phyloP scores from a whole-genome alignment of 2,888 invertebrate species.

The Osmoderma eremita region DNA sequence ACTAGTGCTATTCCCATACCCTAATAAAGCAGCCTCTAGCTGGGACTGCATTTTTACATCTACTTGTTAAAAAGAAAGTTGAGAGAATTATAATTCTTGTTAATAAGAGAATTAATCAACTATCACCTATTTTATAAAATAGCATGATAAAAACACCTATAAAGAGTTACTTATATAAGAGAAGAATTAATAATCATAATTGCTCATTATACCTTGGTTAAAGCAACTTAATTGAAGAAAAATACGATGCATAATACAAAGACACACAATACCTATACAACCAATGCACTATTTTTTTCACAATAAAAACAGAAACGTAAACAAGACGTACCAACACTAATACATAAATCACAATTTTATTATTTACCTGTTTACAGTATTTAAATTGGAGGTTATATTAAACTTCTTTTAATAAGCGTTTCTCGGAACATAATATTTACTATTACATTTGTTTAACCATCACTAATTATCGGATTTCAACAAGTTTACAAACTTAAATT shows the following conservation, averaged over 20 bases:
- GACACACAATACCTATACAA: slow-evolving; percentile 15
- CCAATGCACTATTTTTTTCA: slow-evolving; percentile 17
- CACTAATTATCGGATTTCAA: slow-evolving; percentile 1
- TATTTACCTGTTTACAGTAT: slow-evolving; percentile 20
- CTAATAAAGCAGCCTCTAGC: slow-evolving; percentile 63
- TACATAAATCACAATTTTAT: slow-evolving; percentile 37
- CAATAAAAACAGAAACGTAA: slow-evolving; percentile 15
- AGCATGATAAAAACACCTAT: slow-evolving; percentile 31
- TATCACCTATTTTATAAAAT: slow-evolving; percentile 32
- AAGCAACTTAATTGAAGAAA: slow-evolving; percentile 9
- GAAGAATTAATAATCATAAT: background rate
- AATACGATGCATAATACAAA: background rate
- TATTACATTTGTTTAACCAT: background rate
- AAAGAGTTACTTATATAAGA: slow-evolving; percentile 25
- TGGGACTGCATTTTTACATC: slow-evolving; percentile 63
- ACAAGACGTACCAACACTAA: slow-evolving; percentile 34
- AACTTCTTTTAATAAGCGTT: background rate
- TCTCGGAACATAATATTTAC: background rate
- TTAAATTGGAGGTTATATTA: slow-evolving; percentile 15
- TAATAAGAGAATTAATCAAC: slow-evolving; percentile 21
- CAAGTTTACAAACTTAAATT: slow-evolving; percentile 15
- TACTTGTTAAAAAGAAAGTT: slow-evolving; percentile 33
- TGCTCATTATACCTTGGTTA: slow-evolving; percentile 22
- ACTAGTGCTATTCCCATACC: slow-evolving; percentile 60
- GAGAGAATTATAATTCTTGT: slow-evolving; percentile 19